phyloP scores from a whole-genome alignment of 2,113 vertebrate genomes.

The Nesospiza acunhae region DNA sequence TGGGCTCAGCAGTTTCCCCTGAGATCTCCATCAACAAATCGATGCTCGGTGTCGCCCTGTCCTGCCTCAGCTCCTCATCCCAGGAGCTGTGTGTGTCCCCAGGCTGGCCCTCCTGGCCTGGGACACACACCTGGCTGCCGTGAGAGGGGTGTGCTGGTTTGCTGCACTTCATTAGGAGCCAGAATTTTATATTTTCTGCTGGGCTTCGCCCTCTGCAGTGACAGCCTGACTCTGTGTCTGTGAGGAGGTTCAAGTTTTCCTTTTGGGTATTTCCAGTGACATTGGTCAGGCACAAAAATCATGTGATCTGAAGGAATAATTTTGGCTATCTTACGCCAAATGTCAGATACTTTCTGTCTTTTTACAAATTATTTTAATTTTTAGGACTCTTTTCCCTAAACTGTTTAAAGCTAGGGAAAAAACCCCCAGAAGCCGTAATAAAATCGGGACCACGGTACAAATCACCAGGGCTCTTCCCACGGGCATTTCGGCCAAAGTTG shows the following conservation, averaged over 20 bases:
- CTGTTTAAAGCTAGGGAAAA: not conserved
- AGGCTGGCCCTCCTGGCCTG: not conserved
- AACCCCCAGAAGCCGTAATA: not conserved
- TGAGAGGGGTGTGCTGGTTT: not conserved
- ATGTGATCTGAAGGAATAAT: not conserved
- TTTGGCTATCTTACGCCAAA: not conserved
- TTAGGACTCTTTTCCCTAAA: not conserved
- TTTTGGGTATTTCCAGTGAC: not conserved
- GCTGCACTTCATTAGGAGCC: not conserved
- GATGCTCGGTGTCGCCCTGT: rapidly evolving
- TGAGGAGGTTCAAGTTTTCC: not conserved
- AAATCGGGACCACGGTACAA: not conserved
- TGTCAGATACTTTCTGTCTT: not conserved
- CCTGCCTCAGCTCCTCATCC: not conserved
- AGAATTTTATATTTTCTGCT: not conserved
- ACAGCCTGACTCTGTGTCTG: not conserved
- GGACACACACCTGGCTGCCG: not conserved
- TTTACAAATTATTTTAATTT: not conserved
- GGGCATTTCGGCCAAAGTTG: not conserved
- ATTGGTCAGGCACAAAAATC: not conserved
- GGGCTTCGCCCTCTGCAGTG: not conserved
- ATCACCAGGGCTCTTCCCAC: not conserved
- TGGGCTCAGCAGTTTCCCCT: not conserved
- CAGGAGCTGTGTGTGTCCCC: not conserved
- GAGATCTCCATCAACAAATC: not conserved